Percentiles rank a stretch among this genome's conserved stretches.
Conservation (phyloP, 2,888 invertebrate genomes). For the Apamea crenata region DNA sequence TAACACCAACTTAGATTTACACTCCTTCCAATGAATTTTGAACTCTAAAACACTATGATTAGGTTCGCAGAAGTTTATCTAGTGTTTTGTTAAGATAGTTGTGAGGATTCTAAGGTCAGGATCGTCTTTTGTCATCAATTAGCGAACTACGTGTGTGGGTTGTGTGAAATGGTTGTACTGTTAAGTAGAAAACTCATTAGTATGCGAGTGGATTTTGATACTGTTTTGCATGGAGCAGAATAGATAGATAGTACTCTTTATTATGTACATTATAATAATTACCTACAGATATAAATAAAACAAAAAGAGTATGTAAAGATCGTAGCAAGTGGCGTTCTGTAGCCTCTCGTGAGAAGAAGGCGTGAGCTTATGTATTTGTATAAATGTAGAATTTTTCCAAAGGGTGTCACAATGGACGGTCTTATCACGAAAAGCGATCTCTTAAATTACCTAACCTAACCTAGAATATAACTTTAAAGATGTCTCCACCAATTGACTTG, state of each 20-base stretch:
- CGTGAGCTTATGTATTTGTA: background rate
- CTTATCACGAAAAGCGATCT: background rate
- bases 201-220: background rate
- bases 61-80: constrained; percentile 26
- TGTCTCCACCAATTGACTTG: background rate
- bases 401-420: background rate
- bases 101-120: constrained; percentile 75
- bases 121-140: constrained; percentile 77
- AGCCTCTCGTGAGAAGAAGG: background rate
- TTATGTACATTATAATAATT: background rate
- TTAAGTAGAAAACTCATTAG: constrained; percentile 31
- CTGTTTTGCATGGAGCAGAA: background rate
- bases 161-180: constrained; percentile 69
- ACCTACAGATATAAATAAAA: background rate
- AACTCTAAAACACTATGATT: constrained; percentile 57
- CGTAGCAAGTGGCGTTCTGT: background rate
- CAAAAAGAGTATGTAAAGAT: background rate
- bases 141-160: constrained; percentile 72
- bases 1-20: constrained; percentile 51
- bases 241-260: background rate
- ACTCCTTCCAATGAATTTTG: constrained; percentile 31
- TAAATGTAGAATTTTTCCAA: background rate
- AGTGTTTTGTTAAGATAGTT: constrained; percentile 33
- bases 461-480: background rate
- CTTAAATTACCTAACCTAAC: background rate